Conservation (phyloP, 92 coral and sea anemone genomes). For the Chrysogorgia sp. region DNA sequence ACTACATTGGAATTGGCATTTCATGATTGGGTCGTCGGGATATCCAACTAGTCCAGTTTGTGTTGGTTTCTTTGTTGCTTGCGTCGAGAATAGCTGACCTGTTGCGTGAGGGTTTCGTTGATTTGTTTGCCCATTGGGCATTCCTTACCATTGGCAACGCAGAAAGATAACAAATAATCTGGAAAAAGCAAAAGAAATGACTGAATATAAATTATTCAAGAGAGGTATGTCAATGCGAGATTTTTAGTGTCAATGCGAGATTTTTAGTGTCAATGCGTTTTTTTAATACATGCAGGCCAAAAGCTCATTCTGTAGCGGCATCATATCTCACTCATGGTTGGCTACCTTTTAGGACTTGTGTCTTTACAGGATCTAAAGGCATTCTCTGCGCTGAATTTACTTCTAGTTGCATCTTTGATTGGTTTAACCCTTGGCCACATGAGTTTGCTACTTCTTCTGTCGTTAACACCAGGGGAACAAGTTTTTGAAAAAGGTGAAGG, state of each 20-base stretch:
- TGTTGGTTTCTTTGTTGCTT: conserved; percentile 10
- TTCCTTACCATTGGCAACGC: conserved; percentile 21
- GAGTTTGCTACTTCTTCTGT: conserved; percentile 37
- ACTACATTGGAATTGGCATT: too few relatives aligned
- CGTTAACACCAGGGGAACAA: conserved; percentile 43
- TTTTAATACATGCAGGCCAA: too few relatives aligned
- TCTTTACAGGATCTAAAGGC: conserved; percentile 24
- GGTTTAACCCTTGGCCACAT: conserved; percentile 47
- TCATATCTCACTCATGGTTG: too few relatives aligned
- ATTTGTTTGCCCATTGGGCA: conserved; percentile 15
- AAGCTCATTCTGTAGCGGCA: too few relatives aligned
- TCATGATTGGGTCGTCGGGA: too few relatives aligned
- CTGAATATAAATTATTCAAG: not conserved
- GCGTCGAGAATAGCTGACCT: conserved; percentile 27
- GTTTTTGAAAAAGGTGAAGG: conserved; percentile 37
- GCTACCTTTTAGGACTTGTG: conserved; percentile 37
- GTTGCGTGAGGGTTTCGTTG: conserved; percentile 44
- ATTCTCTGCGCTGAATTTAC: not conserved
- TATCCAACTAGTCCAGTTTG: too few relatives aligned
- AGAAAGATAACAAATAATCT: conserved; percentile 41
- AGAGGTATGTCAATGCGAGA: not conserved
- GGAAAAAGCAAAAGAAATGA: conserved; percentile 13
- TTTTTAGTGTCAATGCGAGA: not conserved
- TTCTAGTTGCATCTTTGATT: not conserved
- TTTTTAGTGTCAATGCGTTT: not conserved